Conservation (phyloP, 23 tunicate genomes). For the Phallusia fumigata region DNA sequence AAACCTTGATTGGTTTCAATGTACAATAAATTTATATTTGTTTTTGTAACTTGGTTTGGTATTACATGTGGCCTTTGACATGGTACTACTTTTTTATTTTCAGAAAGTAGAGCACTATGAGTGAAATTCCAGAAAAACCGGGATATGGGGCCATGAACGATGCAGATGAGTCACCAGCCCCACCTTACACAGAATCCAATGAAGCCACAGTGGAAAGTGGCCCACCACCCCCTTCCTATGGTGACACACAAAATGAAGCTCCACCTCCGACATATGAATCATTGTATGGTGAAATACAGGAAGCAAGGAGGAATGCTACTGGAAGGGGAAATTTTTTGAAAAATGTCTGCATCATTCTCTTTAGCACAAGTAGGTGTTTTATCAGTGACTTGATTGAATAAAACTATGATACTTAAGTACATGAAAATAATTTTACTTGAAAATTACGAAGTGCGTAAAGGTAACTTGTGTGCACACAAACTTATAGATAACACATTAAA, state of each 20-base stretch:
- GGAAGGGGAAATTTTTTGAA: slow-evolving; percentile 64
- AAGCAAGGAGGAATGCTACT: slow-evolving; percentile 48
- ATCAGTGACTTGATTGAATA: no score
- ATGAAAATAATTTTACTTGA: not conserved
- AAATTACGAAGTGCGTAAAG: no score
- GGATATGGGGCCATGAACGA: slow-evolving; percentile 7
- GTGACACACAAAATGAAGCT: slow-evolving; percentile 60
- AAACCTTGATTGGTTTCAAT: no score
- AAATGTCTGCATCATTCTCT: slow-evolving; percentile 56
- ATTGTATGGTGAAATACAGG: slow-evolving; percentile 63
- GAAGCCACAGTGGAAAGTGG: slow-evolving; percentile 10
- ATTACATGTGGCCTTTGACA: not conserved
- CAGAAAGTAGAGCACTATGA: not conserved
- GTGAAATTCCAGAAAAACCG: slow-evolving; percentile 14
- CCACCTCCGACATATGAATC: slow-evolving; percentile 90
- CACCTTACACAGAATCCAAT: slow-evolving; percentile 30
- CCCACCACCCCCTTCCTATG: slow-evolving; percentile 70
- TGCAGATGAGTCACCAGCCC: slow-evolving; percentile 39
- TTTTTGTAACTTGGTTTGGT: no score
- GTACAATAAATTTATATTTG: no score
- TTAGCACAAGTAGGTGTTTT: slow-evolving; percentile 61
- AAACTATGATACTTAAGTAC: not conserved
- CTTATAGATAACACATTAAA: no score
- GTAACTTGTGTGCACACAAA: no score
- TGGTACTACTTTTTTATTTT: not conserved